Evolutionary conservation across 2,888 invertebrate genomes (phyloP).

Genomic region (Amiota mariae): DNA sequence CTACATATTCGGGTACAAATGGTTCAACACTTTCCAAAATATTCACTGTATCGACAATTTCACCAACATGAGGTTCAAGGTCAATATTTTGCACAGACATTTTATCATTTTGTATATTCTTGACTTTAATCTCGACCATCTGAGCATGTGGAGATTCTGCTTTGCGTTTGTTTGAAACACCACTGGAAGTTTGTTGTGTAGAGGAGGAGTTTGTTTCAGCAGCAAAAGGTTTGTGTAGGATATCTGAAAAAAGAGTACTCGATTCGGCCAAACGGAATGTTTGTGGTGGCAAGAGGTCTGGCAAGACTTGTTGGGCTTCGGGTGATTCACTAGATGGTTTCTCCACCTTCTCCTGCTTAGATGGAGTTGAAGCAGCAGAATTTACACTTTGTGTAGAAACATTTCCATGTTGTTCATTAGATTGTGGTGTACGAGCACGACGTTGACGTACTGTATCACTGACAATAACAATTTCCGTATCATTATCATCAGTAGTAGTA

Average conservation of each 20-base stretch:
- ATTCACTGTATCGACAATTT: conserved; percentile 75
- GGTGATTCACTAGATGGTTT: conserved; percentile 47
- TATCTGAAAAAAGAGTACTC: conserved; percentile 81
- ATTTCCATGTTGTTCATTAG: conserved; percentile 55
- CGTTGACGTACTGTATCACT: conserved; percentile 79
- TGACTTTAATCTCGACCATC: conserved; percentile 81
- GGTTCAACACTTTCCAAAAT: conserved; percentile 76
- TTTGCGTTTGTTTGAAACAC: conserved; percentile 64
- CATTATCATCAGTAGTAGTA: conserved; percentile 53
- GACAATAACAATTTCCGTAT: conserved; percentile 77
- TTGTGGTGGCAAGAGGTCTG: conserved; percentile 76
- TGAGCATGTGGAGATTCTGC: conserved; percentile 73
- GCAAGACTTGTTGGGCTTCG: conserved; percentile 64
- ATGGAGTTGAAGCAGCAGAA: conserved; percentile 28
- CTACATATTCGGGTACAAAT: conserved; percentile 76
- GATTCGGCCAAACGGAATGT: conserved; percentile 80
- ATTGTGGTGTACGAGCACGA: conserved; percentile 71
- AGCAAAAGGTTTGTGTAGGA: conserved; percentile 75
- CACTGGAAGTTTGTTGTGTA: conserved; percentile 33
- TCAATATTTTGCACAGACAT: conserved; percentile 74
- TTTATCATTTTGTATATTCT: conserved; percentile 80
- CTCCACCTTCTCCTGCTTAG: conserved; percentile 31
- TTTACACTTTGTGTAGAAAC: conserved; percentile 32
- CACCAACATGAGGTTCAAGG: conserved; percentile 69
- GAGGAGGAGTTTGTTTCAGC: conserved; percentile 31